Base-by-base conservation (phyloP, 2,113 vertebrate species). In the Ceyx melanurus region DNA sequence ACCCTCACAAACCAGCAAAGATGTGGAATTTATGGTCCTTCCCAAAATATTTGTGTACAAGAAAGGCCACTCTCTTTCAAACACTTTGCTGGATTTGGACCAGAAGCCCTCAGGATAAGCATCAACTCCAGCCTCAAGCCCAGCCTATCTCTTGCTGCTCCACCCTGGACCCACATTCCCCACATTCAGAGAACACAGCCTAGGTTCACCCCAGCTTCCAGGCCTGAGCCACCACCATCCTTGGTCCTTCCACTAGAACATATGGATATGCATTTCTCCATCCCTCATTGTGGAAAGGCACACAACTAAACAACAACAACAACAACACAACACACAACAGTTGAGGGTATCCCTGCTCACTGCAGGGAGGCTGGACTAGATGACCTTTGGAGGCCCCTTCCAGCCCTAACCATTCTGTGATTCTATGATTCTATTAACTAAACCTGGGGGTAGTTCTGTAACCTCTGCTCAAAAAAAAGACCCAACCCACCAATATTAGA, bases 101-200 rank as follows among this genome's bases (percentile, higher is more conserved):
- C 29, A 62, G 54, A 77, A 31, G 15, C 22, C 87, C 70, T 46
- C 3, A 1, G 37, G 48, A 67, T 86, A 78, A 85, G 81, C 20
- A 45, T 53, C 7, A 0, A 14, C 50, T 72, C 21, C 68, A 76
- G 16, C 19, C 64, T 81, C 60, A 45, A 81, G 28, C 13, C 42
- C 1, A 2, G 31, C 9, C 4, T 33, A 23, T 13, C 28, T 21
- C 48, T 83, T 1, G 1, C 58, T 65, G 62, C 31, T 61, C 50
- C 5, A 2, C 71, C 37, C 13, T 1, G 2, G 58, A 42, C 7
- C 10, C 76, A 60, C 9, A 0, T 11, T 68, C 7, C 22, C 6
- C 17, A 37, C 37, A 37, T 37, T 46, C 45, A 37, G 12, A 56
- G 28, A 33, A 35, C 1, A 5, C 35, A 68, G 48, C 19, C 37